Percentiles rank a stretch among this genome's conserved stretches.
Evolutionary conservation across 1,140 invertebrate genomes (phyloP).

Genomic region (Bombus picipes): DNA sequence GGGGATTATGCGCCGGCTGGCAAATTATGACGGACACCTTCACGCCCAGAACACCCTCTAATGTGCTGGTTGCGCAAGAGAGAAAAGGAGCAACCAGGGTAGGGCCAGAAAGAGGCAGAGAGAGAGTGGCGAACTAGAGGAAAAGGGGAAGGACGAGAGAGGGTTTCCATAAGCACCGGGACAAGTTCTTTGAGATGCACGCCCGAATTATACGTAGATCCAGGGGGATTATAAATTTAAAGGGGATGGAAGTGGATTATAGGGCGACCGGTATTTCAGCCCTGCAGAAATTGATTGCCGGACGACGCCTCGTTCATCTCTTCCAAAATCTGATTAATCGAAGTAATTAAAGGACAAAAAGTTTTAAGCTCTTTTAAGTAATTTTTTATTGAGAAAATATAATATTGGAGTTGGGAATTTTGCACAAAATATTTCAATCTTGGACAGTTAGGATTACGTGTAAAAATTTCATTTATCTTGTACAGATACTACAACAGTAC

Average conservation of each 20-base stretch:
- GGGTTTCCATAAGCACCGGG: constrained; percentile 39
- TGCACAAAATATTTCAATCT: not conserved
- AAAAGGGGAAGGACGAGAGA: not conserved
- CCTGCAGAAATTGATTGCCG: constrained; percentile 9
- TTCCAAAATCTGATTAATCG: not conserved
- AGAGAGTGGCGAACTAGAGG: constrained; percentile 4
- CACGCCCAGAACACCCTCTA: constrained; percentile 69
- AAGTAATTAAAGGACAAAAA: not conserved
- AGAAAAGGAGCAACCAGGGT: constrained; percentile 6
- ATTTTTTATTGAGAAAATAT: not conserved
- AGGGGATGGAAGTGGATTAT: constrained; percentile 5
- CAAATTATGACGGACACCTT: constrained; percentile 79
- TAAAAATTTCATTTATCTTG: no score
- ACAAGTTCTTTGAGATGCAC: constrained; percentile 42
- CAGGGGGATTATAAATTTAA: constrained; percentile 38
- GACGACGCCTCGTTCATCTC: not conserved
- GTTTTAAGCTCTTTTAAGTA: no score
- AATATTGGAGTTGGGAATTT: no score
- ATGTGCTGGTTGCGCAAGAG: constrained; percentile 45
- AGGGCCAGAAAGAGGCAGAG: no score
- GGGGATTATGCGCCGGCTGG: constrained; percentile 77
- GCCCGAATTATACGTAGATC: constrained; percentile 42
- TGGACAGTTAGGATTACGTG: not conserved
- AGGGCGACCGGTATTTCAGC: not conserved
- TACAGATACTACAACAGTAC: no score